Base-by-base conservation (phyloP, 2,797 vertebrate genomes). In the Hippopotamyrus pictus region DNA sequence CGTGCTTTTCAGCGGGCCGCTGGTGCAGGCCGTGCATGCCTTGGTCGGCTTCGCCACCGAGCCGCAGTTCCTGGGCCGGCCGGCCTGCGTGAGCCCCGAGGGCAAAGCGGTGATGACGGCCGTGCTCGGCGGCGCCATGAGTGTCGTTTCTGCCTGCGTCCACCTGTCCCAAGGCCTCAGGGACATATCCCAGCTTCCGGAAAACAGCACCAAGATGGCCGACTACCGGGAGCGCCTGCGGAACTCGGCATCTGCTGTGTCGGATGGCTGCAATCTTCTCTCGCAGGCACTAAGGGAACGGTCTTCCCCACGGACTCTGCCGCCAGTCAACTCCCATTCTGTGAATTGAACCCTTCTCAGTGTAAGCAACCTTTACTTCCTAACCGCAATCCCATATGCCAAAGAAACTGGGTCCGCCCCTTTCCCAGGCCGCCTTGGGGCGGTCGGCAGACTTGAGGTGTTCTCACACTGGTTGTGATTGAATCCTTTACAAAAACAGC, bases 101-200 rank as follows among this genome's bases (percentile, higher is more conserved):
- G 99, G 98, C 90, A 98, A 98, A 94, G 97, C 97, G 69, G 98
- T 99, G 92, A 98, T 99, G 95, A 99, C 98, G 29, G 99, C 98
- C 25, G 97, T 99, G 91, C 95, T 99, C 88, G 99, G 99, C 5
- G 99, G 99, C 14, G 98, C 98, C 91, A 99, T 99, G 99, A 99
- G 99, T 29, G 98, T 99, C 91, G 99, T 99, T 88, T 99, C 99
- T 0, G 99, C 99, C 92, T 99, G 98, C 46, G 98, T 99, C 91
- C 98, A 99, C 91, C 97, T 99, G 94, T 99, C 98, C 92, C 98
- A 99, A 95, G 98, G 98, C 95, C 98, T 99, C 94, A 96, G 98
- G 95, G 99, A 99, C 92, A 97, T 99, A 48, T 97, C 97, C 92
- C 99, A 98, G 96, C 98, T 98, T 94, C 96, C 98, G 0, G 98